Percentiles rank a stretch among this genome's conserved stretches.
phyloP scores from a whole-genome alignment of 2,113 vertebrate species.

The Ondatra zibethicus region DNA sequence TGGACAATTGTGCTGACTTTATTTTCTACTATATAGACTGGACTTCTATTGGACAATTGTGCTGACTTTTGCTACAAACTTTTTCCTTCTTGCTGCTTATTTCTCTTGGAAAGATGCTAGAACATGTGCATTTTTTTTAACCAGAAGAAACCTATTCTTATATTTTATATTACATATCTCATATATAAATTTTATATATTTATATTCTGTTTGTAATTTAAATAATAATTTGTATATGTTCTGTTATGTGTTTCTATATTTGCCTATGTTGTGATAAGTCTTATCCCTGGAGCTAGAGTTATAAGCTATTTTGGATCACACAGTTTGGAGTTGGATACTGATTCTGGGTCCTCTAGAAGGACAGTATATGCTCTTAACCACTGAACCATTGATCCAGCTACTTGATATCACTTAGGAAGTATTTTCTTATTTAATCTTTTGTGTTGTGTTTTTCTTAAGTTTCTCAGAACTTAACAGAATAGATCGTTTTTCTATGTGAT shows the following conservation, averaged over 20 bases:
- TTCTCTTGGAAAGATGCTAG: neutral
- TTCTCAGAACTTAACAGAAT: neutral
- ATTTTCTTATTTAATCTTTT: neutral
- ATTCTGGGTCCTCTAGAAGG: no score
- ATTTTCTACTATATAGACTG: neutral
- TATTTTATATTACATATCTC: neutral
- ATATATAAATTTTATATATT: neutral
- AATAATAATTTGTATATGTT: neutral
- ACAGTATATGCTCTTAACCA: neutral
- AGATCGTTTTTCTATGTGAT: neutral
- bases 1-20: neutral
- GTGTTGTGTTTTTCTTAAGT: neutral
- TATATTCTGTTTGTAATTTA: neutral
- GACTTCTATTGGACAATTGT: slow-evolving; percentile 4
- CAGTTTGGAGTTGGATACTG: no score
- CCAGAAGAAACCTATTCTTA: neutral
- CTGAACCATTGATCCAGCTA: neutral
- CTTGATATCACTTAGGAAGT: neutral
- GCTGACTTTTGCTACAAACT: neutral
- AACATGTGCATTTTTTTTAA: neutral
- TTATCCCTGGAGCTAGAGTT: neutral
- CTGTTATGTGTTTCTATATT: neutral
- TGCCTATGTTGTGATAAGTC: no score
- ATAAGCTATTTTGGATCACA: fast-evolving
- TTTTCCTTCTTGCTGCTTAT: neutral